These are phyloP conservation scores for Bilobella aurantiaca DNA, from an alignment of 1,140 invertebrate genomes.

Conservation along the genomic window DNA sequence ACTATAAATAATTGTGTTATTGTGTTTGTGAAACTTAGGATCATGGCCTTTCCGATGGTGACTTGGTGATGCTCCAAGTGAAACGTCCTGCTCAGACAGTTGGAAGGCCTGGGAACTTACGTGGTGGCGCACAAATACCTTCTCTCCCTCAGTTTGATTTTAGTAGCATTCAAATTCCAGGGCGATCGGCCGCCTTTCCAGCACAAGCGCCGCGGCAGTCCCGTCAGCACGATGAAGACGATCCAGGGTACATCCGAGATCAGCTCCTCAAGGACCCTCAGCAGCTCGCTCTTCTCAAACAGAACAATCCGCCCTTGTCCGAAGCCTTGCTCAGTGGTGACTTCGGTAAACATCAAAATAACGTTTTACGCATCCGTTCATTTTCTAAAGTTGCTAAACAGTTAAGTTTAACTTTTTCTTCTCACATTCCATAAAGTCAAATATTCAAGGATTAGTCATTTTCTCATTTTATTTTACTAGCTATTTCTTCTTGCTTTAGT, in stretches of 20 bases:
- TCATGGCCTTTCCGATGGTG: slow-evolving; percentile 73
- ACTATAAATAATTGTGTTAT: too few species aligned
- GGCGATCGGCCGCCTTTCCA: slow-evolving; percentile 24
- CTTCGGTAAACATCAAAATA: slow-evolving; percentile 52
- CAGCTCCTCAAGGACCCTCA: slow-evolving; percentile 87
- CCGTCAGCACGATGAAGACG: slow-evolving; percentile 50
- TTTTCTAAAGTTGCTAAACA: too few species aligned
- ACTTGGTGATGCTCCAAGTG: slow-evolving; percentile 74
- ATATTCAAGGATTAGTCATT: too few species aligned
- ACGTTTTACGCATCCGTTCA: too few species aligned
- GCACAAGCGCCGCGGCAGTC: slow-evolving; percentile 30
- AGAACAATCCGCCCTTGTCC: slow-evolving; percentile 84
- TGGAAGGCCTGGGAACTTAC: not conserved
- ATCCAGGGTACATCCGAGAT: slow-evolving; percentile 76
- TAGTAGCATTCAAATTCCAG: slow-evolving; percentile 68
- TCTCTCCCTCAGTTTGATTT: slow-evolving; percentile 63
- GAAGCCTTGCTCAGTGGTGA: slow-evolving; percentile 77
- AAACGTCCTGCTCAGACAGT: not conserved
- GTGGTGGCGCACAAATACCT: slow-evolving; percentile 31
- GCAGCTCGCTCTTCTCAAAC: slow-evolving; percentile 76
- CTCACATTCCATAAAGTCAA: too few species aligned
- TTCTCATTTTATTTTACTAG: too few species aligned
- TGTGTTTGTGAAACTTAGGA: slow-evolving; percentile 37
- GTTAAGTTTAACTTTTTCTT: too few species aligned
- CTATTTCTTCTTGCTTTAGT: too few species aligned